phyloP scores from a whole-genome alignment of 2,888 invertebrate species.

The Pherbina coryleti region DNA sequence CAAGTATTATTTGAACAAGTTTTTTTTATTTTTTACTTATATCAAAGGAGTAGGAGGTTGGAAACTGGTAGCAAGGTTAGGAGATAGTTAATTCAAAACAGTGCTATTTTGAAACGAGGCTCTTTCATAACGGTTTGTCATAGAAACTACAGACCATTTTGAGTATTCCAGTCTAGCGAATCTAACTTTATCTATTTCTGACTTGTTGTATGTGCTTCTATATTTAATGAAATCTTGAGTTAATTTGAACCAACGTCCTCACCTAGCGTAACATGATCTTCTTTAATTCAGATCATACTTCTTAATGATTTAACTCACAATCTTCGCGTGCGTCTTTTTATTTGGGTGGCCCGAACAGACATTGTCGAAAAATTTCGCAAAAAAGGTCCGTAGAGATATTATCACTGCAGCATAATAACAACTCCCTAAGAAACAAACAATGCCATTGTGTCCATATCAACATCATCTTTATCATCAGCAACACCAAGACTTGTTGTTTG shows the following conservation, averaged over 20 bases:
- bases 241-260: no score
- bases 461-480: constrained; percentile 1
- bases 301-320: no score
- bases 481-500: neutral
- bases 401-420: neutral
- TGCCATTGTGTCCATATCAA: constrained; percentile 13
- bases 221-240: no score
- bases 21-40: no score
- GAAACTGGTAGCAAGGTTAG: neutral
- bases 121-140: no score
- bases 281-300: no score
- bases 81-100: neutral
- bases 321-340: neutral
- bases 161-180: no score
- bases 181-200: no score
- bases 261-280: no score
- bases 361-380: neutral
- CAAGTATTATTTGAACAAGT: neutral
- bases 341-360: constrained; percentile 17
- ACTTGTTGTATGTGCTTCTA: no score
- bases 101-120: neutral
- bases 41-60: neutral
- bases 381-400: neutral
- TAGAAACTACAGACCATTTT: no score
- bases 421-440: neutral